These are phyloP conservation scores for Stenopsyche tienmushanensis DNA, from an alignment of 1,140 invertebrate genomes.

Conservation along the genomic window DNA sequence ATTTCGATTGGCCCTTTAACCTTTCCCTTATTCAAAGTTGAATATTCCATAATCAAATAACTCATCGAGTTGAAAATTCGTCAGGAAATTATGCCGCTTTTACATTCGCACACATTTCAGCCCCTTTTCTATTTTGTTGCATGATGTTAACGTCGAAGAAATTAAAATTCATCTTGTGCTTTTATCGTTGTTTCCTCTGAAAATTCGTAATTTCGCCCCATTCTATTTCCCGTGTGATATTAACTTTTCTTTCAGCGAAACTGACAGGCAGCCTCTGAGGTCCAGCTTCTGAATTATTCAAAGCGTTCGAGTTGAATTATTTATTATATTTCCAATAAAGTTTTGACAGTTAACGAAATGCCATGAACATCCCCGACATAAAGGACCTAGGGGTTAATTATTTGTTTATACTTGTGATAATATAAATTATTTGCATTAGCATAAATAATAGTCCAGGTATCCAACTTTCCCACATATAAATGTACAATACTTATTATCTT, in stretches of 20 bases:
- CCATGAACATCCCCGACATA: neutral
- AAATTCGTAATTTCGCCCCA: neutral
- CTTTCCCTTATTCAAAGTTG: no score
- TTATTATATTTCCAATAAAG: neutral
- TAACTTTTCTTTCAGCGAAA: neutral
- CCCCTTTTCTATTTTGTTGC: neutral
- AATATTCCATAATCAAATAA: no score
- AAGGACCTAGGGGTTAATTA: no score
- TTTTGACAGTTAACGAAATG: neutral
- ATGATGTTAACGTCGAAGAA: neutral
- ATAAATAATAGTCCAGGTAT: no score
- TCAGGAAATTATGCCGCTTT: no score
- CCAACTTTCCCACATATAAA: no score
- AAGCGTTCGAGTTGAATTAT: neutral
- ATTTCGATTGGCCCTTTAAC: no score
- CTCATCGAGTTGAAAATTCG: no score
- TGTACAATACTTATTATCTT: no score
- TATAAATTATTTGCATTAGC: no score
- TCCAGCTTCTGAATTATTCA: neutral
- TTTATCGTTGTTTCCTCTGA: neutral
- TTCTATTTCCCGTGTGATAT: neutral
- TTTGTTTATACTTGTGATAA: no score
- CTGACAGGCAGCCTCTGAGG: neutral
- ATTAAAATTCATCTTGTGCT: neutral
- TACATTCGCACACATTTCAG: neutral